Evolutionary conservation across 2,113 vertebrate species (phyloP).

Genomic region (Poecile atricapillus): DNA sequence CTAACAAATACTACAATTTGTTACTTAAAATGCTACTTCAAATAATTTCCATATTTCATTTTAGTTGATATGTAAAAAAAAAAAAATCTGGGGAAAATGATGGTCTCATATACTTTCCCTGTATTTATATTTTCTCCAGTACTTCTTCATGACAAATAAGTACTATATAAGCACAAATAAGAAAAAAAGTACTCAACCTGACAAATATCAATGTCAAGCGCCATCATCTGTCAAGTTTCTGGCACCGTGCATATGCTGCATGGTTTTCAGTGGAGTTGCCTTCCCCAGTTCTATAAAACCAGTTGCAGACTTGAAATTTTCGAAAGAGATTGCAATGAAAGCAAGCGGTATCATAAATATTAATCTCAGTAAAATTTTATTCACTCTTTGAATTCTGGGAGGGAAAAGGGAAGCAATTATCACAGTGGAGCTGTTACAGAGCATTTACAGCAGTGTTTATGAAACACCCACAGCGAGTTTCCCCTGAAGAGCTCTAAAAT

Average conservation of each 20-base stretch:
- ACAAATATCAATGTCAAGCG: not conserved
- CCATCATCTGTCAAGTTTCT: not conserved
- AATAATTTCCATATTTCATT: not conserved
- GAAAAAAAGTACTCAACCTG: not conserved
- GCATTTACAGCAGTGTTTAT: not conserved
- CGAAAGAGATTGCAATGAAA: not conserved
- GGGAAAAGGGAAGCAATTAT: not conserved
- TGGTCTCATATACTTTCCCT: not conserved
- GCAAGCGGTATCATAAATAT: not conserved
- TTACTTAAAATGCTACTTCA: not conserved
- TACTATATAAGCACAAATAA: no score
- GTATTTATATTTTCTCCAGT: not conserved
- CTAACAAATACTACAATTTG: no score
- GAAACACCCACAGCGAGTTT: not conserved
- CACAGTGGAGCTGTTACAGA: not conserved
- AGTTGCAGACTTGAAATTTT: not conserved
- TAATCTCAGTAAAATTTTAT: not conserved
- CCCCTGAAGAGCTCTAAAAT: not conserved
- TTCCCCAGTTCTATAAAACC: not conserved
- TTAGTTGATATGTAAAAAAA: not conserved
- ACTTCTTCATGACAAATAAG: not conserved
- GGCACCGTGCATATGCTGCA: fast-evolving
- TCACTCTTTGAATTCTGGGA: not conserved
- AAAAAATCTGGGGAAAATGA: not conserved
- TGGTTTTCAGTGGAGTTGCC: not conserved